These are phyloP conservation scores for Aspidoscelis tigris DNA, from an alignment of 2,113 vertebrate genomes.

Conservation along the genomic window DNA sequence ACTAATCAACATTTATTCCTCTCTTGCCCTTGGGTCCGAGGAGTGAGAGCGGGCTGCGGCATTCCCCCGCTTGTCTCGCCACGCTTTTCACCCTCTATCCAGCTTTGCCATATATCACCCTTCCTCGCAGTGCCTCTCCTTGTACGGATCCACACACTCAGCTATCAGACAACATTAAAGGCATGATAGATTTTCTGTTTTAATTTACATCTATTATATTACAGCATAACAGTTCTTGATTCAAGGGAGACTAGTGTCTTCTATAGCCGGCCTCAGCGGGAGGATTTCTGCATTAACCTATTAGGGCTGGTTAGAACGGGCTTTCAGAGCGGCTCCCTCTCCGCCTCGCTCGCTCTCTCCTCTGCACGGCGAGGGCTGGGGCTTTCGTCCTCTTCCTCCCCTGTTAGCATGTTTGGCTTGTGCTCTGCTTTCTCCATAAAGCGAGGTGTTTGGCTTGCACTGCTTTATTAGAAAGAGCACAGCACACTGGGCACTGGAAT, in stretches of 20 bases:
- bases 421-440: background rate
- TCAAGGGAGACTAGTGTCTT: constrained; percentile 73
- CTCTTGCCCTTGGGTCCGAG: constrained; percentile 95
- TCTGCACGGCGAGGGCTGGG: accelerated
- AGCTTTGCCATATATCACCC: constrained; percentile 92
- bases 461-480: background rate
- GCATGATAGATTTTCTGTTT: constrained; percentile 97
- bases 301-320: constrained; percentile 51
- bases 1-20: constrained; percentile 99
- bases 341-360: background rate
- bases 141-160: constrained; percentile 78
- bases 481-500: background rate
- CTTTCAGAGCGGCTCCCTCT: constrained; percentile 33
- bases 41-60: constrained; percentile 81
- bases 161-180: constrained; percentile 92
- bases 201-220: constrained; percentile 98
- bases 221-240: constrained; percentile 80
- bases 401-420: constrained; percentile 21
- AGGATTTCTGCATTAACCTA: constrained; percentile 67
- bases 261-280: constrained; percentile 69
- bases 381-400: background rate
- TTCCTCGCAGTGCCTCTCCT: constrained; percentile 79
- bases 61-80: constrained; percentile 81
- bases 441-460: background rate
- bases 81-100: constrained; percentile 97